phyloP scores from a whole-genome alignment of 2,113 vertebrate genomes.

The Nycticryphes semicollaris region DNA sequence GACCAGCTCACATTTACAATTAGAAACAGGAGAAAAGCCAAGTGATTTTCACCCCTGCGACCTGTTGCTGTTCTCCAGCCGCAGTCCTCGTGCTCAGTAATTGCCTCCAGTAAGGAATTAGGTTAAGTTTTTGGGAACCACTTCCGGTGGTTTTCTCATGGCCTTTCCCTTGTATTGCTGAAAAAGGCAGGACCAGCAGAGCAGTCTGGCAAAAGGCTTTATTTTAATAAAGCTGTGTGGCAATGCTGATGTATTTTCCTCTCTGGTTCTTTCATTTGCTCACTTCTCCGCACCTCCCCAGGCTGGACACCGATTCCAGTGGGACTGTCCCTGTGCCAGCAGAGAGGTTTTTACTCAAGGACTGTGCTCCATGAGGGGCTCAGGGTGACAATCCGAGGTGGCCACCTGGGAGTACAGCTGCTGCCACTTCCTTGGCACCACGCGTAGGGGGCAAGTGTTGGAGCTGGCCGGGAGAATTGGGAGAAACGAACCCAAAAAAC shows the following conservation, averaged over 20 bases:
- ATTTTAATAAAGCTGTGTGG: background rate
- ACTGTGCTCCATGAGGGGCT: background rate
- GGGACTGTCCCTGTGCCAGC: background rate
- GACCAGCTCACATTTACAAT: background rate
- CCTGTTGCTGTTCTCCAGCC: background rate
- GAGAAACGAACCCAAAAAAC: background rate
- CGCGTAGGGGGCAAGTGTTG: accelerated
- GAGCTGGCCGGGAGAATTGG: accelerated
- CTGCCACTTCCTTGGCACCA: background rate
- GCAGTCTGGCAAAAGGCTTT: background rate
- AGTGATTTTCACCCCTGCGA: background rate
- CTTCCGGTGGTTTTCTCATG: background rate
- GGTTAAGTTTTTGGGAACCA: background rate
- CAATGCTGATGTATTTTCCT: background rate
- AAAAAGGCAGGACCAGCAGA: background rate
- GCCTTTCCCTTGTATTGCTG: background rate
- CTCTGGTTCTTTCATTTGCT: background rate
- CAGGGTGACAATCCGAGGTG: accelerated
- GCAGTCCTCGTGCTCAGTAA: background rate
- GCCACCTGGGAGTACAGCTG: background rate
- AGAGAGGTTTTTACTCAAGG: background rate
- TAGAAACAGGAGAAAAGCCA: background rate
- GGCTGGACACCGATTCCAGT: background rate
- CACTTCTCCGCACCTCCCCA: background rate
- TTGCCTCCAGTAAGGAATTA: background rate